Evolutionary conservation across 2,113 vertebrate genomes (phyloP), one percentile per base, ranked within the genome.

Genomic region (Ramphastos sulfuratus): DNA sequence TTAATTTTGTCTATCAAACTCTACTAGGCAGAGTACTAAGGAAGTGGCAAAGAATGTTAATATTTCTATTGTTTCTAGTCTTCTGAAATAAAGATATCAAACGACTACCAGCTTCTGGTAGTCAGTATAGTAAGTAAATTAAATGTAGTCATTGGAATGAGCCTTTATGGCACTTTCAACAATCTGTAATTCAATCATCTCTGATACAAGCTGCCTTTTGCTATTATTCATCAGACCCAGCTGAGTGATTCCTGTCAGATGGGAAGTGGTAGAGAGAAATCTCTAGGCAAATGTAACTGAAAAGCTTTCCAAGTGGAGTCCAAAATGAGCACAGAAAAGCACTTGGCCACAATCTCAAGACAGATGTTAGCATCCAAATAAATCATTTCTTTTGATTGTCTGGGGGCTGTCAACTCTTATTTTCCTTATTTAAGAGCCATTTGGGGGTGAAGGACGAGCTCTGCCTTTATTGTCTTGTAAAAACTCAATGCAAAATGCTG

Each of bases 211-310:
- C 97, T 97, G 96, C 94, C 96, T 96, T 98, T 96, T 95, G 94
- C 96, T 94, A 75, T 97, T 97, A 96, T 97, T 97, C 96, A 97
- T 97, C 95, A 90, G 97, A 97, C 90, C 94, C 94, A 96, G 95
- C 89, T 97, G 96, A 97, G 96, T 95, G 95, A 96, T 98, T 97
- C 88, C 96, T 94, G 94, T 98, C 96, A 97, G 94, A 95, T 94
- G 85, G 90, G 93, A 97, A 96, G 94, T 70, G 37, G 90, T 92
- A 84, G 92, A 85, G 92, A 87, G 95, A 97, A 97, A 94, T 97
- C 94, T 95, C 95, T 97, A 80, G 94, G 94, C 97, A 95, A 96
- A 95, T 97, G 84, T 94, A 93, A 78, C 91, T 87, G 96, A 80
- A 96, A 97, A 96, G 93, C 97, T 85, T 96, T 97, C 92, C 94